Evolutionary conservation across 2,113 vertebrate species (phyloP).

Genomic region (Lophotis ruficrista): DNA sequence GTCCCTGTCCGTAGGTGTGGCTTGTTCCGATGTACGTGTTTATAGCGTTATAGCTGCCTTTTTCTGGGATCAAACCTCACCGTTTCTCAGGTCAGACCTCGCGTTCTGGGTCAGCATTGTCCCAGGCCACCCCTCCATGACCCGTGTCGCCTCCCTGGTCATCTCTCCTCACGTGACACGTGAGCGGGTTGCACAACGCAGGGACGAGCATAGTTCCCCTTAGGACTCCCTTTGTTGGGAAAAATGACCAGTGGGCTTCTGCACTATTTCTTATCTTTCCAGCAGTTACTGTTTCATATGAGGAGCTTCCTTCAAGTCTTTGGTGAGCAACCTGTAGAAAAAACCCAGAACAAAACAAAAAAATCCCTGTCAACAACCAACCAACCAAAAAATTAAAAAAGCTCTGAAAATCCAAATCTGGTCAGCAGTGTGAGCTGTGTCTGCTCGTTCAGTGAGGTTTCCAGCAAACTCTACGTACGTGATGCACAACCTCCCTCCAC

Average conservation of each 20-base stretch:
- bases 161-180: accelerated
- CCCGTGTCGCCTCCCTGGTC: accelerated
- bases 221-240: background rate
- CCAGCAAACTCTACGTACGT: background rate
- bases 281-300: background rate
- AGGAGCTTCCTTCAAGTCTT: background rate
- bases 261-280: background rate
- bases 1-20: background rate
- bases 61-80: background rate
- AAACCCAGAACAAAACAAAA: background rate
- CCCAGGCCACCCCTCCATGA: background rate
- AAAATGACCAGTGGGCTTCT: background rate
- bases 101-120: background rate
- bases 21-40: background rate
- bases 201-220: background rate
- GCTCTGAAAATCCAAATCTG: background rate
- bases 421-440: background rate
- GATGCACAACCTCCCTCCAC: background rate
- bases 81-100: no score
- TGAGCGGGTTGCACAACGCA: background rate
- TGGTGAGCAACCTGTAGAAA: background rate
- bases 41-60: background rate
- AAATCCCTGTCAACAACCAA: no score
- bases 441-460: background rate
- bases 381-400: no score